Evolutionary conservation across 1,140 invertebrate genomes (phyloP), one percentile per base, ranked within the genome.

Genomic region (Drosophila yakuba): DNA sequence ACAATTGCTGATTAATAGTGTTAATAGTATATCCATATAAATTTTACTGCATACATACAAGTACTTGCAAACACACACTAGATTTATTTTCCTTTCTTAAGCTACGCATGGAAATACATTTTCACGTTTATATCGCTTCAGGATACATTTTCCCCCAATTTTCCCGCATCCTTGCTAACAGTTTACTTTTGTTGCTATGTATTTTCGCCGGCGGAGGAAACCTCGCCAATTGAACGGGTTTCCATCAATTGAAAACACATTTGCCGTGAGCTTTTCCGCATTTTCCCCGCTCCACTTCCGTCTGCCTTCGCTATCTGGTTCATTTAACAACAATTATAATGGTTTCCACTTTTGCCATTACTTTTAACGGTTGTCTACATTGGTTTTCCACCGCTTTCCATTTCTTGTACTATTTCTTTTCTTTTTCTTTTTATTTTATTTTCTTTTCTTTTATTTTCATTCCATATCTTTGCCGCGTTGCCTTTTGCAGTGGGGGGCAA

Each of bases 291-390:
- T 52, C 59, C 41, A 32, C 56, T 36, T 1, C 56, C 41, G 58
- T 57, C 45, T 69, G 61, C 14, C 28, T 39, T 47, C 36, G 28
- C 8, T 32, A 36, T 45, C 32, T 71, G 67, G 66, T 71, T 71
- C 67, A 71, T 71, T 71, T 71, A 71, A 71, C 67, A 71, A 71
- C 67, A 71, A 71, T 71, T 71, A 71, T 71, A 71, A 71, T 71
- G 67, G 67, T 71, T 71, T 71, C 66, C 52, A 71, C 51, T 58
- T 71, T 48, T 71, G 36, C 64, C 64, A 71, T 71, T 71, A 71
- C 67, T 57, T 71, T 71, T 71, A 71, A 71, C 25, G 67, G 64
- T 55, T 64, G 36, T 47, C 71, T 45, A 14, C 17, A 52, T 69
- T 41, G 50, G 14, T 45, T 50, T 54, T 74, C 38, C n/a, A 41